Conservation (phyloP, 2,888 invertebrate genomes). For the Seladonia tumulorum region DNA sequence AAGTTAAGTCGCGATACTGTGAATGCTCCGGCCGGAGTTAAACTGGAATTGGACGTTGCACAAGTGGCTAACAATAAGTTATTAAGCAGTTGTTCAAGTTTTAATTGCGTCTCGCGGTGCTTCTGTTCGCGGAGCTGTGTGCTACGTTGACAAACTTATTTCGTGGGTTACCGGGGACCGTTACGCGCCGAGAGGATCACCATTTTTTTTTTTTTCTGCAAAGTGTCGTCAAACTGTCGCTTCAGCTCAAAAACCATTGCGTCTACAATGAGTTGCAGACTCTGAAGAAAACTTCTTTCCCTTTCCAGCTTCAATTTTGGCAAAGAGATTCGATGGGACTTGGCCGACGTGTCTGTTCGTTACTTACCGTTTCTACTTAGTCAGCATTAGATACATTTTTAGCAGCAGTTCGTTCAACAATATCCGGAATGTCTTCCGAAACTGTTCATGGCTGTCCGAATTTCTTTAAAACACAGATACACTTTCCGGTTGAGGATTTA, state of each 20-base stretch:
- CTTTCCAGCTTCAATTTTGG: neutral
- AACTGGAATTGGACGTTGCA: constrained; percentile 75
- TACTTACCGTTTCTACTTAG: neutral
- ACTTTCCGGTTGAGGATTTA: neutral
- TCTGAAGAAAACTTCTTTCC: neutral
- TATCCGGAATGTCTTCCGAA: neutral
- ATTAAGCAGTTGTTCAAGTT: constrained; percentile 80
- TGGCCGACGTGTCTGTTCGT: neutral
- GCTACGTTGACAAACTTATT: constrained; percentile 74
- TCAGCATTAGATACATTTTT: neutral
- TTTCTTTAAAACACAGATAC: neutral
- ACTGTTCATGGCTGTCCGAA: neutral
- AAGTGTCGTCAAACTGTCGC: neutral
- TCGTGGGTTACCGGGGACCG: constrained; percentile 60
- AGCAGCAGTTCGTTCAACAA: neutral
- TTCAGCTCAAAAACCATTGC: neutral
- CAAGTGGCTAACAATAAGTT: constrained; percentile 77
- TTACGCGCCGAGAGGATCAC: constrained; percentile 14
- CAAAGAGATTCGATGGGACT: neutral
- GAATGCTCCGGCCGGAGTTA: constrained; percentile 69
- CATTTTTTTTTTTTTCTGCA: neutral
- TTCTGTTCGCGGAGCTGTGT: constrained; percentile 44
- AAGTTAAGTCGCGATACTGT: constrained; percentile 63
- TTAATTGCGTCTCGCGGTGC: constrained; percentile 76
- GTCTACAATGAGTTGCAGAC: neutral